phyloP scores from a whole-genome alignment of 2,113 vertebrate genomes.

The Boulengeromyrus knoepffleri region DNA sequence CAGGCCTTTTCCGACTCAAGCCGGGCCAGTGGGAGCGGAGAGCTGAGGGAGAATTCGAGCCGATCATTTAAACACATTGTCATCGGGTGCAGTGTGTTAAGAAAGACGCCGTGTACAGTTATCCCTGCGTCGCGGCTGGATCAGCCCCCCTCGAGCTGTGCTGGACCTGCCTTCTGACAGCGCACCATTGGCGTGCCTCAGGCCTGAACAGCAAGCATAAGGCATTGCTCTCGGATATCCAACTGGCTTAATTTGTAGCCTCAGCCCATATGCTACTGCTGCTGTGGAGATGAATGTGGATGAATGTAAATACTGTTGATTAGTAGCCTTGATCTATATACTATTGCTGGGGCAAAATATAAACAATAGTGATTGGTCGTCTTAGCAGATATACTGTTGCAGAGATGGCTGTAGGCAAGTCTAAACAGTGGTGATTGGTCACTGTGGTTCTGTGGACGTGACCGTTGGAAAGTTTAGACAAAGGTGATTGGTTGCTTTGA shows the following conservation, averaged over 20 bases:
- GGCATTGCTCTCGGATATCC: not conserved
- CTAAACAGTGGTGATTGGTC: slow-evolving; percentile 5
- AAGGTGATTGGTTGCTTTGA: not conserved
- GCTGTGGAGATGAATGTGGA: not conserved
- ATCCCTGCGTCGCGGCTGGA: not conserved
- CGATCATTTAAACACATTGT: slow-evolving; percentile 8
- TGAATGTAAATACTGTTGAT: not conserved
- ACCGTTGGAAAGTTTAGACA: slow-evolving; percentile 6
- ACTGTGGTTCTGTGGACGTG: slow-evolving; percentile 18
- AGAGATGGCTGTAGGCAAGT: slow-evolving; percentile 11
- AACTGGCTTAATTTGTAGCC: not conserved
- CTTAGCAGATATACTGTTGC: not conserved
- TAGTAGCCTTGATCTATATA: not conserved
- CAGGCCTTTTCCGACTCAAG: slow-evolving; percentile 26
- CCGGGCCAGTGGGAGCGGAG: not conserved
- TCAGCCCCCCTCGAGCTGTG: not conserved
- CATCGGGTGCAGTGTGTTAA: not conserved
- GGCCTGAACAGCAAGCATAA: not conserved
- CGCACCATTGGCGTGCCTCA: not conserved
- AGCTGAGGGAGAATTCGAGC: not conserved
- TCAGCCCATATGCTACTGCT: not conserved
- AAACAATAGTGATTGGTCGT: slow-evolving; percentile 6
- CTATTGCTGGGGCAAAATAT: not conserved
- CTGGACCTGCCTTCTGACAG: not conserved
- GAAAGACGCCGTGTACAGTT: not conserved